Conservation (phyloP, 2,888 invertebrate genomes). For the Drosophila falleni region DNA sequence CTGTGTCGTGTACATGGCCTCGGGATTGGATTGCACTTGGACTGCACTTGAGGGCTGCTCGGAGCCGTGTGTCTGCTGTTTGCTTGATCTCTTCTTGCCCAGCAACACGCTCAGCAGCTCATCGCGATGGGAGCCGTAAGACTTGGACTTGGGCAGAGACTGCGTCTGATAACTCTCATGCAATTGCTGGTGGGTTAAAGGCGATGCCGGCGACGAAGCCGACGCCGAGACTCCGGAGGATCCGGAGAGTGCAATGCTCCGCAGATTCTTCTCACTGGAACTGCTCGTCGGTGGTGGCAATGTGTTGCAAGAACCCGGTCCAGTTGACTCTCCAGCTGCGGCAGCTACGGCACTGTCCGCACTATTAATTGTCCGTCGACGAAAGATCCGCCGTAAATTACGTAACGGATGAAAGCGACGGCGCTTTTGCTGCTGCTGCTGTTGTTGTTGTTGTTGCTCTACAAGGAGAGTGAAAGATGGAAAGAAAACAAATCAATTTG, state of each 20-base stretch:
- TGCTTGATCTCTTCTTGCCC: conserved; percentile 66
- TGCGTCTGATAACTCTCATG: conserved; percentile 78
- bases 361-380: conserved; percentile 84
- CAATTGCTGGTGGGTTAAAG: conserved; percentile 78
- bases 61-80: conserved; percentile 38
- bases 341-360: conserved; percentile 59
- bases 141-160: conserved; percentile 82
- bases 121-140: conserved; percentile 76
- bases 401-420: conserved; percentile 85
- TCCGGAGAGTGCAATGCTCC: conserved; percentile 68
- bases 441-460: conserved; percentile 85
- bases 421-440: conserved; percentile 83
- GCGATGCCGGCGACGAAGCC: conserved; percentile 80
- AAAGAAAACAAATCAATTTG: conserved; percentile 35
- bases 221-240: conserved; percentile 66
- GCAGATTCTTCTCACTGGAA: conserved; percentile 81
- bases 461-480: conserved; percentile 20
- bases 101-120: conserved; percentile 71
- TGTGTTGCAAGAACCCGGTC: conserved; percentile 67
- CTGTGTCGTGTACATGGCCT: conserved; percentile 63
- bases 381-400: conserved; percentile 85
- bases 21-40: conserved; percentile 38
- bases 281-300: conserved; percentile 65
- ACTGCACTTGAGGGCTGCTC: conserved; percentile 44
- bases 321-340: conserved; percentile 40